Percentiles rank a stretch among this genome's conserved stretches.
These are phyloP conservation scores for Microhierax caerulescens DNA, from an alignment of 2,797 vertebrate genomes.

Conservation along the genomic window DNA sequence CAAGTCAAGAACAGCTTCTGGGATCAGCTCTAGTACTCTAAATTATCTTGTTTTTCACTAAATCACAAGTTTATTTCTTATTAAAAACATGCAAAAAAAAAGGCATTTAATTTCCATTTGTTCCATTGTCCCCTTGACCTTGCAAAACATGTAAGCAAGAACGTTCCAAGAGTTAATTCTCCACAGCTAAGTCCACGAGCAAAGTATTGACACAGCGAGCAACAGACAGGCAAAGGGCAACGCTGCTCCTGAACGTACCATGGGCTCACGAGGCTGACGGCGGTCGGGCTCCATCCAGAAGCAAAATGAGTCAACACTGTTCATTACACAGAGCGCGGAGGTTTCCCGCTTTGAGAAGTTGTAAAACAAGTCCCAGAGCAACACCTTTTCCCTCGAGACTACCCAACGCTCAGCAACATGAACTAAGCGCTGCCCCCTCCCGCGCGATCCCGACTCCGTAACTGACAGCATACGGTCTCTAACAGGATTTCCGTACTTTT, in stretches of 20 bases:
- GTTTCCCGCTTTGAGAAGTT: neutral
- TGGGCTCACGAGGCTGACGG: neutral
- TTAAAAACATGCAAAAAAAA: neutral
- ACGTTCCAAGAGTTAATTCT: neutral
- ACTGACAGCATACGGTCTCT: neutral
- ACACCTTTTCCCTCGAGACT: neutral
- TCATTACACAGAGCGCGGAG: fast-evolving
- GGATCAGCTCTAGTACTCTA: neutral
- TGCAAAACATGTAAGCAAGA: neutral
- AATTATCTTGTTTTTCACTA: neutral
- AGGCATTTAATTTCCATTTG: neutral
- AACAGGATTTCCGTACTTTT: neutral
- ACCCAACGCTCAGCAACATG: neutral
- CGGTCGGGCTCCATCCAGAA: neutral
- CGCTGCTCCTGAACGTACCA: fast-evolving
- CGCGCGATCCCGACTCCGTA: neutral
- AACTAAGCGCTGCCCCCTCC: neutral
- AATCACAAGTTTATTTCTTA: neutral
- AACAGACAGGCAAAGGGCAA: fast-evolving
- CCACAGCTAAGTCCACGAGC: too few species aligned
- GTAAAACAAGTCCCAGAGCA: neutral
- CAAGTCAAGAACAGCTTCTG: neutral
- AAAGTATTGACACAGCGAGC: neutral
- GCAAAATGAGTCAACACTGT: neutral
- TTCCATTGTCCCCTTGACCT: neutral